phyloP scores from a whole-genome alignment of 1,140 invertebrate genomes.

The Lordiphosa clarofinis region DNA sequence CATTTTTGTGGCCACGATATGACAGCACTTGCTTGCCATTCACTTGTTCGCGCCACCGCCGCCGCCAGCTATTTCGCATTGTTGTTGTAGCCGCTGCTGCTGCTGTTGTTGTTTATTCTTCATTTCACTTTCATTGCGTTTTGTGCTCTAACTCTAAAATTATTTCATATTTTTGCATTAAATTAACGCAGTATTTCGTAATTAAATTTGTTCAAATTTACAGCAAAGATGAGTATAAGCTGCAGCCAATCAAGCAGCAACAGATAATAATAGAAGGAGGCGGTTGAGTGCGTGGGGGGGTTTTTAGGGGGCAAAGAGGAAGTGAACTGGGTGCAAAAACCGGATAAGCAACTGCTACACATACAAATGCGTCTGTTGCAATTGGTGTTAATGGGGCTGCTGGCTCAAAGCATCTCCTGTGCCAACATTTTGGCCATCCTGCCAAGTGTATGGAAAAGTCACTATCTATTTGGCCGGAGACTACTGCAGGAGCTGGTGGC shows the following conservation, averaged over 20 bases:
- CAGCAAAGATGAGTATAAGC: conserved; percentile 50
- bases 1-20: background rate
- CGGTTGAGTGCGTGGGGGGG: conserved; percentile 18
- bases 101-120: conserved; percentile 43
- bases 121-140: conserved; percentile 64
- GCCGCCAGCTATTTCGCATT: conserved; percentile 22
- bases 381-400: conserved; percentile 38
- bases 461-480: conserved; percentile 66
- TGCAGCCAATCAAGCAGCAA: conserved; percentile 30
- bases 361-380: conserved; percentile 48
- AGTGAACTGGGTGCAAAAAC: conserved; percentile 37
- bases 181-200: conserved; percentile 43
- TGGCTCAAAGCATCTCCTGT: conserved; percentile 24
- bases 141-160: conserved; percentile 28
- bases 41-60: conserved; percentile 16
- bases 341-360: conserved; percentile 47
- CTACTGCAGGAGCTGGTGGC: conserved; percentile 80
- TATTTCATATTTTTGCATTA: conserved; percentile 43
- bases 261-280: conserved; percentile 59
- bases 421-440: conserved; percentile 69
- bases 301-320: conserved; percentile 17
- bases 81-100: conserved; percentile 26
- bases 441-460: conserved; percentile 74
- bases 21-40: conserved; percentile 22
- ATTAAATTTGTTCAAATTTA: conserved; percentile 12